A percentile compares a stretch with the other conserved stretches of the same genome.
phyloP scores from a whole-genome alignment of 1,140 invertebrate genomes.

The Diorhabda carinulata region DNA sequence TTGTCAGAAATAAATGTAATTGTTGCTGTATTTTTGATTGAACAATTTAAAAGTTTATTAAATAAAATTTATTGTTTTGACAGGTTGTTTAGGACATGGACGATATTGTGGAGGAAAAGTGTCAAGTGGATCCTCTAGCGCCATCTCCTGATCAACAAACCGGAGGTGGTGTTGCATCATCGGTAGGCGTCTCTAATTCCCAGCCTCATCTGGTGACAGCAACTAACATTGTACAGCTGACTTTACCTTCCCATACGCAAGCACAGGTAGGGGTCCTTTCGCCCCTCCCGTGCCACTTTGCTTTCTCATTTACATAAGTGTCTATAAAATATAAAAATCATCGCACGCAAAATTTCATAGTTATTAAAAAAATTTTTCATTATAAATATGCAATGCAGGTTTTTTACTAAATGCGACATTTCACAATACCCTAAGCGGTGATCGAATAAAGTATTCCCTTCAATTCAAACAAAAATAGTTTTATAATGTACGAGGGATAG shows the following conservation, averaged over 20 bases:
- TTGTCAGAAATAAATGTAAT: too few species aligned
- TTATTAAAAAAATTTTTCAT: too few species aligned
- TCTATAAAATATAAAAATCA: background rate
- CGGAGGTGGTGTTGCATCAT: conserved; percentile 50
- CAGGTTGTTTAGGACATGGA: conserved; percentile 68
- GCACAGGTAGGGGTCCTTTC: conserved; percentile 58
- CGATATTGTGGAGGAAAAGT: conserved; percentile 84
- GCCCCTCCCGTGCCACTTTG: conserved; percentile 24
- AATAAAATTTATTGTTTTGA: conserved; percentile 34
- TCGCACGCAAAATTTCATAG: too few species aligned
- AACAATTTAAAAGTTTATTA: too few species aligned
- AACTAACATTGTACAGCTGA: conserved; percentile 80
- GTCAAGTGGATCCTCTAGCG: conserved; percentile 61
- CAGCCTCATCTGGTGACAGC: conserved; percentile 59
- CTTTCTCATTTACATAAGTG: background rate
- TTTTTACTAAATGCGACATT: too few species aligned
- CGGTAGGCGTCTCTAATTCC: conserved; percentile 56
- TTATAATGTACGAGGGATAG: too few species aligned
- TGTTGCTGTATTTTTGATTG: too few species aligned
- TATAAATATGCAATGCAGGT: too few species aligned
- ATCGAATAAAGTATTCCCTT: too few species aligned
- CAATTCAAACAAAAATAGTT: too few species aligned
- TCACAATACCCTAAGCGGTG: too few species aligned
- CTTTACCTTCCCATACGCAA: conserved; percentile 64
- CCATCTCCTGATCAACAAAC: conserved; percentile 50